phyloP scores from a whole-genome alignment of 2,888 invertebrate genomes.

The Rutpela maculata region DNA sequence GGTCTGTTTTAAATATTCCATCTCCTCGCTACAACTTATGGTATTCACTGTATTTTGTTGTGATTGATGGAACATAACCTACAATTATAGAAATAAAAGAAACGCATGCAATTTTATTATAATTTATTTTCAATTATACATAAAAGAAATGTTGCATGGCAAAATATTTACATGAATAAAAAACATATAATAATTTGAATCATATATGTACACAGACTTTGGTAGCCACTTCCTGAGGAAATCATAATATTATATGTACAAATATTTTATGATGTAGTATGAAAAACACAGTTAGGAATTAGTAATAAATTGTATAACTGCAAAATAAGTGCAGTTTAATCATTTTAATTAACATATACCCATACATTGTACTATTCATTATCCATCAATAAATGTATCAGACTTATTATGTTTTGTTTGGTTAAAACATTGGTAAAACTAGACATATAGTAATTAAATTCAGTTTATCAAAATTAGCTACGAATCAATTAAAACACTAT shows the following conservation, averaged over 20 bases:
- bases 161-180: constrained; percentile 65
- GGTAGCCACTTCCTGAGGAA: constrained; percentile 66
- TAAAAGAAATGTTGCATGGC: constrained; percentile 57
- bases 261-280: constrained; percentile 46
- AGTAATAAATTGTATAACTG: constrained; percentile 49
- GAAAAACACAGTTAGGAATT: constrained; percentile 48
- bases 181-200: constrained; percentile 62
- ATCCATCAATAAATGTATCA: constrained; percentile 58
- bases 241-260: constrained; percentile 58
- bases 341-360: constrained; percentile 42
- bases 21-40: no score
- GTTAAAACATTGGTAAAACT: constrained; percentile 50
- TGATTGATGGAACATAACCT: no score
- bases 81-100: neutral
- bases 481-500: neutral
- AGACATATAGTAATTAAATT: neutral
- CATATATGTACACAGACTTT: constrained; percentile 65
- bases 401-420: constrained; percentile 56
- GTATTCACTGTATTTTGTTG: no score
- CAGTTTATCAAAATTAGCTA: neutral
- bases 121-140: constrained; percentile 56
- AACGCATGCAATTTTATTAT: constrained; percentile 36
- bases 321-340: constrained; percentile 35
- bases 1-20: no score
- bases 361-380: constrained; percentile 60